Evolutionary conservation across 2,888 invertebrate species (phyloP).

Genomic region (Drosophila emarginata): DNA sequence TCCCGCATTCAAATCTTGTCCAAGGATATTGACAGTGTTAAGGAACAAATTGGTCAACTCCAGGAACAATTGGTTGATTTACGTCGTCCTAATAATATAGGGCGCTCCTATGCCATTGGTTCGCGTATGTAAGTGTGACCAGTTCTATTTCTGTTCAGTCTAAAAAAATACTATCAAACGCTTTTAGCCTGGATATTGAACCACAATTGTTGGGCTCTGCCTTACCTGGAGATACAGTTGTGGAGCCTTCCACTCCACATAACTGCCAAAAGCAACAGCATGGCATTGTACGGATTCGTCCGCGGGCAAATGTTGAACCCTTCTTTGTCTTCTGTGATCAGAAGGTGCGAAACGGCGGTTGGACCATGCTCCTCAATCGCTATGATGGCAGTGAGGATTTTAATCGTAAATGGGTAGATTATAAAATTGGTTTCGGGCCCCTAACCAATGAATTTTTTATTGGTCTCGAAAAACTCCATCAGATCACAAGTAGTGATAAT

Average conservation of each 20-base stretch:
- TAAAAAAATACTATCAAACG: too few relatives aligned
- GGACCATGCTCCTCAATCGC: constrained; percentile 59
- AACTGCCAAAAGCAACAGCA: constrained; percentile 56
- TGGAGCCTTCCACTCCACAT: constrained; percentile 37
- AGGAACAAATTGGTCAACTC: constrained; percentile 48
- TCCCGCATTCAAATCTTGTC: constrained; percentile 48
- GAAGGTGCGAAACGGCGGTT: constrained; percentile 58
- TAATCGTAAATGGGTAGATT: constrained; percentile 64
- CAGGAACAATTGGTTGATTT: constrained; percentile 65
- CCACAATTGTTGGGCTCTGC: constrained; percentile 19
- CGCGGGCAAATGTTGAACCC: constrained; percentile 32
- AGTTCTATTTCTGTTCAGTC: neutral
- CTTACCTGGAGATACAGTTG: neutral
- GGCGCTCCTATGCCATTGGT: constrained; percentile 17
- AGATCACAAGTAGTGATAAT: constrained; percentile 52
- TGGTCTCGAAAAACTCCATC: constrained; percentile 60
- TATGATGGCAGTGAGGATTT: constrained; percentile 56
- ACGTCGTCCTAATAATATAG: constrained; percentile 24
- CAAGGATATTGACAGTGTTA: constrained; percentile 43
- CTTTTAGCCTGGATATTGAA: constrained; percentile 32
- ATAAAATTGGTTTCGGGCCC: constrained; percentile 56
- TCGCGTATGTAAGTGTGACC: constrained; percentile 46
- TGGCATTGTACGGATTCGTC: constrained; percentile 59
- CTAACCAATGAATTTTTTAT: constrained; percentile 56
- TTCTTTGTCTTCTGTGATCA: constrained; percentile 64